Conservation (phyloP, 2,888 invertebrate genomes). For the Conchocele bisecta region DNA sequence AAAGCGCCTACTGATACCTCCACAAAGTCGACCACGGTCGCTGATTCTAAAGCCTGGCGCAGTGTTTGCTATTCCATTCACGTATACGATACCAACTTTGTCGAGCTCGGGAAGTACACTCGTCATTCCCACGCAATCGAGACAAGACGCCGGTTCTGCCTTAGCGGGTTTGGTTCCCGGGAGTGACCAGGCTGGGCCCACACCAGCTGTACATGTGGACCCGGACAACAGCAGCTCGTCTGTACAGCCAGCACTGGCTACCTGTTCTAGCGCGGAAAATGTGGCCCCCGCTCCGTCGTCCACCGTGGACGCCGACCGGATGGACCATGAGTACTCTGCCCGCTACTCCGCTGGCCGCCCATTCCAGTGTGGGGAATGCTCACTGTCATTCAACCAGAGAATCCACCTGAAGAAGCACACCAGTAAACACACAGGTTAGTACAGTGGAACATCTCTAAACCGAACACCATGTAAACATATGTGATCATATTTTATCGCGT, state of each 20-base stretch:
- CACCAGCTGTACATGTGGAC: background rate
- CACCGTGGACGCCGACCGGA: background rate
- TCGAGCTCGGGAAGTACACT: background rate
- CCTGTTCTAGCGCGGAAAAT: background rate
- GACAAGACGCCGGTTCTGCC: too few relatives aligned
- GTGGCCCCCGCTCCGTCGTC: background rate
- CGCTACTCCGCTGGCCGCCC: conserved; percentile 77
- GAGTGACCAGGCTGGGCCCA: background rate
- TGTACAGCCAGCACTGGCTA: too few relatives aligned
- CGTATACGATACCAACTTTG: conserved; percentile 52
- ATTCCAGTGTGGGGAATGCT: conserved; percentile 81
- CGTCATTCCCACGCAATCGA: conserved; percentile 6
- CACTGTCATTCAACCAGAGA: conserved; percentile 81
- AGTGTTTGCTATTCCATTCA: conserved; percentile 70
- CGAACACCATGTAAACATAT: too few relatives aligned
- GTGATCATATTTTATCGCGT: too few relatives aligned
- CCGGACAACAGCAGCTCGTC: background rate
- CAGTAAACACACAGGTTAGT: conserved; percentile 83
- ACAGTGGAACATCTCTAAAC: too few relatives aligned
- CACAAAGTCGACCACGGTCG: conserved; percentile 46
- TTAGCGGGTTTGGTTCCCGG: too few relatives aligned
- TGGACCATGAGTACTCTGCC: background rate
- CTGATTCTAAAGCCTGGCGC: conserved; percentile 67
- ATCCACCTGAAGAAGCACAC: conserved; percentile 83
- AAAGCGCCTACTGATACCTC: background rate